Base-by-base conservation (phyloP, 2,113 vertebrate species). In the Butorides virescens region DNA sequence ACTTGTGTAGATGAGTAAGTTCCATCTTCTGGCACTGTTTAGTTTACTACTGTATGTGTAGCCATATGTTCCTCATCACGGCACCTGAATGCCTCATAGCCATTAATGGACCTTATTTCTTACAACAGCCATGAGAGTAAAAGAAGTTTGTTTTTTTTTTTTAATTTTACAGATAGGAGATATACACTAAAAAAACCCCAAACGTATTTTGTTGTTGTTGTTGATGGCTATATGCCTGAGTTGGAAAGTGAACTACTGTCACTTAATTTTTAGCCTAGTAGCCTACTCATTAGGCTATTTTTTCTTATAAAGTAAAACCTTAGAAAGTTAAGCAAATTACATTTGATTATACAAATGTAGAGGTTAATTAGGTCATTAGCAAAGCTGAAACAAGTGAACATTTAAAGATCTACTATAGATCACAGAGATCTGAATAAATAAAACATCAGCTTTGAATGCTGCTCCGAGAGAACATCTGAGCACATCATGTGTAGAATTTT, bases 61-160 rank as follows among this genome's bases (percentile, higher is more conserved):
- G 71, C 68, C 34, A 0, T 32, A n/a, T 21, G 25, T 72, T 80
- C 85, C 79, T 91, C 83, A 59, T 63, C 59, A 42, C 37, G 62
- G 19, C 65, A 79, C 46, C 59, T 77, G 50, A 93, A 79, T 85
- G 85, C 73, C 77, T 90, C 61, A 52, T 9, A 85, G 81, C 32
- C 56, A 56, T 78, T 82, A 91, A 76, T 66, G 19, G 39, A 53
- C 74, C 77, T 86, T 82, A 90, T 90, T 95, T 92, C 74, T 93
- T 79, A 27, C 68, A 71, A 86, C 74, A 90, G 44, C 53, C 75
- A 68, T 76, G 62, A 79, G 90, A 88, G 53, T 65, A 87, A 91
- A 83, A 56, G 7, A 53, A 91, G 9, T 34, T 44, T 3, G 37
- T 37, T 13, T 42, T 42, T 15, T 73, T 88, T 47, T 76, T 62